Base-by-base conservation (phyloP, 2,797 vertebrate genomes). In the Lindbergichthys nudifrons region DNA sequence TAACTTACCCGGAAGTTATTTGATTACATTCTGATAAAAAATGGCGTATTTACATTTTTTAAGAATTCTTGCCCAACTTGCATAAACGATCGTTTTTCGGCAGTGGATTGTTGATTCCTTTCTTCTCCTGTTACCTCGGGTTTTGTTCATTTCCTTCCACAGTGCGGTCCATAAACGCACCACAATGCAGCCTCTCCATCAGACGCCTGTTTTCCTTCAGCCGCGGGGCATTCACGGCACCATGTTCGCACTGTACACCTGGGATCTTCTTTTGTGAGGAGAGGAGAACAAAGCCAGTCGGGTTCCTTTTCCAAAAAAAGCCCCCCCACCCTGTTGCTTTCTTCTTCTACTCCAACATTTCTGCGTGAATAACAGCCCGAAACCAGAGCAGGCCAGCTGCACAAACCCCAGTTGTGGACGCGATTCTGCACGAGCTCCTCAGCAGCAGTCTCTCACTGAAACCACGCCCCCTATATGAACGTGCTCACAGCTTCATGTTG, bases 391-490 rank as follows among this genome's bases (percentile, higher is more conserved):
- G 14, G 0, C 18, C 46, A n/a, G 65, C 52, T 41, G 7, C 39
- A 39, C 3, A 42, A 12, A 18, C 9, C 46, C 43, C 64, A 70
- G 64, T 26, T 66, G 66, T 53, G 48, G 15, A 21, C n/a, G 5
- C 32, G 54, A 39, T 10, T 54, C n/a, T 8, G 50, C 36, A 46
- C 10, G 19, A 39, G 26, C 61, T 11, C 19, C 11, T 32, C 65
- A 9, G 3, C 32, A 36, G 32, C 7, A 36, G 32, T 36, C 6
- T 36, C 26, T 30, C 26, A 45, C n/a, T 11, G 39, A 71, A 65
- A 9, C 85, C 82, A 74, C 86, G 72, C 84, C 84, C 15, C 51
- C 63, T 11, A 4, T 1, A 43, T 50, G 60, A 68, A 62, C 69
- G 56, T 60, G 64, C 70, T 68, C 53, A 12, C 45, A 43, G 45